phyloP scores from a whole-genome alignment of 1,140 invertebrate species.

The Brachionus asplanchnoidis region DNA sequence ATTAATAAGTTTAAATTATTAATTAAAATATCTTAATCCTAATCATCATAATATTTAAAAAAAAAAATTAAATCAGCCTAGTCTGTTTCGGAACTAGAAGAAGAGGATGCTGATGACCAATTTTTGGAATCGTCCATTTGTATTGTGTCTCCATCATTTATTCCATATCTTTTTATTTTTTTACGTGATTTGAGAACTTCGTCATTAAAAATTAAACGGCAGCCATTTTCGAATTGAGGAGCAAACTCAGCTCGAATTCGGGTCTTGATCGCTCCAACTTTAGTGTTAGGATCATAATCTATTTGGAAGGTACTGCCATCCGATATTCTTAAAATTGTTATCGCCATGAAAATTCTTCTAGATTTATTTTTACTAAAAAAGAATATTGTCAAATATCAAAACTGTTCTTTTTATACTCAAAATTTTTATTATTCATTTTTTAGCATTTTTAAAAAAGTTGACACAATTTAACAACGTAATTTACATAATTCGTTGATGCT shows the following conservation, averaged over 20 bases:
- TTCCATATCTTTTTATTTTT: constrained; percentile 32
- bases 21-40: too few species aligned
- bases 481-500: neutral
- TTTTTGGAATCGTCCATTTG: constrained; percentile 31
- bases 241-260: neutral
- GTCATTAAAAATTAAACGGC: constrained; percentile 9
- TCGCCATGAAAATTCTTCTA: neutral
- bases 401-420: neutral
- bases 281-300: neutral
- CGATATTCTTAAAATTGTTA: neutral
- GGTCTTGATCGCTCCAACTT: constrained; percentile 19
- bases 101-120: constrained; percentile 31
- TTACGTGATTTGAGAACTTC: constrained; percentile 17
- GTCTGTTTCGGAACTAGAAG: constrained; percentile 19
- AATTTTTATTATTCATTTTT: neutral
- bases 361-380: neutral
- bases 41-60: neutral
- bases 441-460: neutral
- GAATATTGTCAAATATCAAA: neutral
- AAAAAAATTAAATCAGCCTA: neutral
- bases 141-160: neutral
- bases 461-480: neutral
- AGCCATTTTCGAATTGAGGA: neutral
- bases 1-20: too few species aligned
- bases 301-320: neutral